Conservation (phyloP, 2,888 invertebrate genomes). For the Phaonia tiefii region DNA sequence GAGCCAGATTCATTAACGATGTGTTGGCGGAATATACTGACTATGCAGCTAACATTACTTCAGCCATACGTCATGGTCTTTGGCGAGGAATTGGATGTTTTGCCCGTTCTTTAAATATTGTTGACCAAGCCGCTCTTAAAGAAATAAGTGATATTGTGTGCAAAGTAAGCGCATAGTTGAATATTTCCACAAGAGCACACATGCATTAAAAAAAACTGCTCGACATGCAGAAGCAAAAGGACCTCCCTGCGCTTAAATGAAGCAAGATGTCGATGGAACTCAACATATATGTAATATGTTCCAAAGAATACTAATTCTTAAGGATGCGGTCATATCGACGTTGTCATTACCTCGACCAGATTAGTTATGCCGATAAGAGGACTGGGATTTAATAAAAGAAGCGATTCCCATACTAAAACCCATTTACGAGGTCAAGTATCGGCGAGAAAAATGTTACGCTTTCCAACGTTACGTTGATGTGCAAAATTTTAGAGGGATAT, state of each 20-base stretch:
- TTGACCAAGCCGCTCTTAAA: conserved; percentile 3
- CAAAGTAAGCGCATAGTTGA: background rate
- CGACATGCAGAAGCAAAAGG: conserved; percentile 57
- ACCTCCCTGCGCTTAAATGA: conserved; percentile 50
- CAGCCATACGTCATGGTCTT: conserved; percentile 16
- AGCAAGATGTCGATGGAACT: conserved; percentile 61
- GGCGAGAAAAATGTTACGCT: too few species aligned
- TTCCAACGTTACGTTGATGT: too few species aligned
- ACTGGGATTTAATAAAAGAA: conserved; percentile 38
- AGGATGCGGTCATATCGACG: conserved; percentile 46
- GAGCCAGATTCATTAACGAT: conserved; percentile 2
- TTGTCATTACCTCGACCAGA: conserved; percentile 29
- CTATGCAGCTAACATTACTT: conserved; percentile 43
- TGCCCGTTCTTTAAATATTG: conserved; percentile 45
- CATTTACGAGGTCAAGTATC: conserved; percentile 45
- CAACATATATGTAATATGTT: conserved; percentile 55
- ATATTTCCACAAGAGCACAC: background rate
- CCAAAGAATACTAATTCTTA: conserved; percentile 33
- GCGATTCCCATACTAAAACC: conserved; percentile 39
- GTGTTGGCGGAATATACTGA: conserved; percentile 39
- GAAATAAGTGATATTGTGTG: background rate
- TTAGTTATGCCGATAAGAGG: conserved; percentile 2
- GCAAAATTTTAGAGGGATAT: too few species aligned
- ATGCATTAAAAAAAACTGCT: conserved; percentile 27
- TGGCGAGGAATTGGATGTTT: conserved; percentile 44